Base-by-base conservation (phyloP, 2,113 vertebrate genomes). In the Colistium nudipinnis region DNA sequence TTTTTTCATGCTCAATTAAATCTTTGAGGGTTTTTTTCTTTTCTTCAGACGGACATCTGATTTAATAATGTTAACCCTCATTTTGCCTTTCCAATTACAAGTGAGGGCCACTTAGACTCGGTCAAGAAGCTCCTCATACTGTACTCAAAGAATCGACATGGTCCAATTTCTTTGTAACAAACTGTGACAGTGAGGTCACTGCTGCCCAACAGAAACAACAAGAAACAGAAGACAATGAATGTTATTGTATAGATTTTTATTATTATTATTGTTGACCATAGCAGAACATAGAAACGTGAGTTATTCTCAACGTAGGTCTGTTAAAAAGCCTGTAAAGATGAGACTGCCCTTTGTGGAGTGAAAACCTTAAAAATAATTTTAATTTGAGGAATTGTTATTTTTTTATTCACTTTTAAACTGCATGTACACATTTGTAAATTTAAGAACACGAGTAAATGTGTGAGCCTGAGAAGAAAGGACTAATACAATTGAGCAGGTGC, bases 121-220 rank as follows among this genome's bases (percentile, higher is more conserved):
- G 54, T 38, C 36, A 39, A 38, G 22, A 19, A 48, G 20, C 9
- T 47, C 24, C 17, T 43, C 16, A 2, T 59, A 17, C 11, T 20
- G 27, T 43, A 33, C 55, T 6, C 9, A 48, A n/a, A n/a, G 39
- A 19, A 3, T 14, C 27, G 20, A 64, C 7, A 11, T 6, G 7
- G 53, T 59, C 41, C 24, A 3, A 14, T 59, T 67, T 65, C 33
- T 39, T 20, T 35, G 13, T 62, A 9, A 77, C 67, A 22, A 70
- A 53, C 51, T 31, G 31, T 20, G 43, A 49, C 39, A 31, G 51
- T 41, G 19, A 60, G 39, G 28, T 62, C 52, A 45, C 45, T 45
- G 57, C 71, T 45, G 47, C 33, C 14, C 12, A 53, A 44, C 41
- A 71, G 47, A 56, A 11, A 62, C 62, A 80, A 80, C 53, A 33